Evolutionary conservation across 2,113 vertebrate genomes (phyloP), one percentile per base, ranked within the genome.

Genomic region (Cinclus cinclus): DNA sequence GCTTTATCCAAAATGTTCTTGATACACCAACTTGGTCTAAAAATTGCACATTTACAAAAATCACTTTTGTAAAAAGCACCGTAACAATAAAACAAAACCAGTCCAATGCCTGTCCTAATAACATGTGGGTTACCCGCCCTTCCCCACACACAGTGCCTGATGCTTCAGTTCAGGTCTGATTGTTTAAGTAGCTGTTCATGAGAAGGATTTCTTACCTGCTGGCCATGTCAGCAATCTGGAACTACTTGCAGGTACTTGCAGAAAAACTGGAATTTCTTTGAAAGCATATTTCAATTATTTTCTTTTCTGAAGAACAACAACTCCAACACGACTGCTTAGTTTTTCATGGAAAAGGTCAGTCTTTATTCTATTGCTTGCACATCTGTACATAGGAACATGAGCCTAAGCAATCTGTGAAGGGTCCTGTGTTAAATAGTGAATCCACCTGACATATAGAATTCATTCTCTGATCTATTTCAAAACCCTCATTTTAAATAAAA

Each of bases 301-400:
- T 65, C 39, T 64, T 12, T 47, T 69, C 1, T 14, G 62, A 87
- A 37, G 46, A 83, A 89, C 4, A 94, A 91, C 15, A 59, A 49
- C 30, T 68, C 35, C 47, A 73, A 82, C 42, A 82, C 18, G 18
- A 71, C 68, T 95, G 81, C 84, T 93, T 92, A 69, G 81, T 78
- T 91, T 97, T 97, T 98, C 96, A 96, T 79, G 94, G 91, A 97
- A 97, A 96, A 98, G 84, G 65, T 95, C 76, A 90, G 69, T 96
- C 91, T 98, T 97, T 96, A 95, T 96, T 96, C 92, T 97, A 98
- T 98, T 98, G 97, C 98, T 98, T 98, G 96, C 90, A 96, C 78
- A 97, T 92, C 90, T 94, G 87, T 76, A 94, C 95, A 93, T 73
- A 94, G 52, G 62, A 96, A 96, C 83, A 67, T 87, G 77, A 96